Conservation (phyloP, 2,113 vertebrate genomes). For the Pollachius pollachius region DNA sequence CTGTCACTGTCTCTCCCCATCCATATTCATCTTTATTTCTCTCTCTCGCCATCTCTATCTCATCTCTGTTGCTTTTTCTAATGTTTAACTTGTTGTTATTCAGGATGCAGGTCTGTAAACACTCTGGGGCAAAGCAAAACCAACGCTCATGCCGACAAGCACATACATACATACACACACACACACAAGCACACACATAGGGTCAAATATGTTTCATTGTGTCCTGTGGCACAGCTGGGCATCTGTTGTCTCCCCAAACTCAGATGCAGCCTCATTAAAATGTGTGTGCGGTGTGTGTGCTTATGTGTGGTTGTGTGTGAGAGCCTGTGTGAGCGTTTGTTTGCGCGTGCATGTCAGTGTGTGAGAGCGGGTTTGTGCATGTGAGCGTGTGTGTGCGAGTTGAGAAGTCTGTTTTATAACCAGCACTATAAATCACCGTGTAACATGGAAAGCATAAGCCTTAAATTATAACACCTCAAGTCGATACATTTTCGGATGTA, state of each 20-base stretch:
- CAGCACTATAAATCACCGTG: background rate
- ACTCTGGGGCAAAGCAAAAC: background rate
- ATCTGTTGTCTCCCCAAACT: slow-evolving; percentile 4
- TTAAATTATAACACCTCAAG: no score
- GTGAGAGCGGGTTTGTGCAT: background rate
- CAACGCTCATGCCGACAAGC: background rate
- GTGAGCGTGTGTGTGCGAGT: background rate
- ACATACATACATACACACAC: background rate
- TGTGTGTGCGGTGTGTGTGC: background rate
- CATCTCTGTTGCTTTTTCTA: no score
- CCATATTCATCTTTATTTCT: no score
- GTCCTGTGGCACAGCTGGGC: slow-evolving; percentile 26
- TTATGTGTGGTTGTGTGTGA: background rate
- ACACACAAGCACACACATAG: slow-evolving; percentile 8
- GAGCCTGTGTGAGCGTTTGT: background rate
- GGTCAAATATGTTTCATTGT: background rate
- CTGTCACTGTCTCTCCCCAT: no score
- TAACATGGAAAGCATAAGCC: no score
- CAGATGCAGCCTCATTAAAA: slow-evolving; percentile 23
- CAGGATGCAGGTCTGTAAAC: no score
- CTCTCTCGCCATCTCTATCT: no score
- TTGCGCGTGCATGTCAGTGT: background rate
- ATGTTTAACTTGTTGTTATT: no score
- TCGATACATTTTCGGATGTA: no score
- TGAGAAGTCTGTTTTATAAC: background rate